Base-by-base conservation (phyloP, 2,888 invertebrate species). In the Cataglyphis cursor region DNA sequence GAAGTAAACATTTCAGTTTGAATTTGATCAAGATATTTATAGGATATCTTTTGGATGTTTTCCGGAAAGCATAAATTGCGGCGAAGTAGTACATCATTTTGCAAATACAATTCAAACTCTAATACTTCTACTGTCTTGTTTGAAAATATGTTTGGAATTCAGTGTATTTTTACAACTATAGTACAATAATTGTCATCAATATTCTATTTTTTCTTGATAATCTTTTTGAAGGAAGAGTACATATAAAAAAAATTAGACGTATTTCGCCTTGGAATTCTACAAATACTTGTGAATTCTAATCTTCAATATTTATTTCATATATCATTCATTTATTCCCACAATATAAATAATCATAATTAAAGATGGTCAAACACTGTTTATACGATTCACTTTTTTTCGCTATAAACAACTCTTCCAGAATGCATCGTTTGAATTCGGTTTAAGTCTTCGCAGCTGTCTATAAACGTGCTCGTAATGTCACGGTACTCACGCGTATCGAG, bases 1-100 rank as follows among this genome's bases (percentile, higher is more conserved):
- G 72, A 59, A 80, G 78, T 72, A 80, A 80, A 80, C 78, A 80
- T 59, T 80, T 80, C 59, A 54, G 9, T n/a, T 24, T n/a, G 68
- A 68, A 72, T 72, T 72, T 44, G 72, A 80, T 72, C 72, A 59
- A 72, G 31, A 59, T 72, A 80, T 80, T 80, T 80, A 72, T 48
- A 35, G 35, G 59, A 48, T 18, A 31, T 44, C 72, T 80, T 72
- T 72, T 44, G 59, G 35, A 72, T 61, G 73, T 72, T 80, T 80
- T 72, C 78, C 78, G 24, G 44, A 72, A 59, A 44, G 44, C 72
- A 24, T 44, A 24, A 44, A 24, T 54, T n/a, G 41, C 28, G 28
- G 9, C 35, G 6, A 41, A 78, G 31, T 80, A n/a, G 31, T 80
- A 15, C 44, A 21, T 24, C n/a, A 24, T 57, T 6, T 54, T 44